Evolutionary conservation across 1,140 invertebrate species (phyloP), one percentile per base, ranked within the genome.

Genomic region (Brachionus sp.): DNA sequence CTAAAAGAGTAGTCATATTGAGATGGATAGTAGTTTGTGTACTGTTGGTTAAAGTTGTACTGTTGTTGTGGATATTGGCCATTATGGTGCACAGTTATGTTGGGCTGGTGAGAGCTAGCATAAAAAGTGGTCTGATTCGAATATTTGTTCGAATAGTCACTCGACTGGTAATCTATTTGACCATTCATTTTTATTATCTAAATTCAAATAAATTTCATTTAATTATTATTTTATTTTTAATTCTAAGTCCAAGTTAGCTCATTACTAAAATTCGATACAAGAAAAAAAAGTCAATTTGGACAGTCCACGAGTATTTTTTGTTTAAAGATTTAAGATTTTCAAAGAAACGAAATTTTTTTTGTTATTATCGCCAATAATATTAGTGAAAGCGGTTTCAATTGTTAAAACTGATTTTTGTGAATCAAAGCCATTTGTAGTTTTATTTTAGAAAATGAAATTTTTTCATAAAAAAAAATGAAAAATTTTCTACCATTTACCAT

Each of bases 151-250:
- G 66, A 70, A 70, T 42, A 70, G 66, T 70, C 66, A 19, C 33
- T 37, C 37, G 66, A 37, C 37, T 70, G 66, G n/a, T 70, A 70
- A 70, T 70, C 66, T 70, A 70, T 37, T 70, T 70, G 66, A 70
- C 66, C 66, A 70, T 70, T 70, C 66, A 70, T 70, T 70, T 70
- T 70, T 37, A 29, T 29, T 29, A 70, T 70, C 66, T 70, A 70
- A 42, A 70, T 10, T 37, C 33, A 42, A 37, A 70, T 37, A 5
- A 19, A 70, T 39, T 68, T 68, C 29, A 64, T 25, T 25, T 12
- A n/a, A 50, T 13, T 29, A 50, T 5, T 16, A 16, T 50, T 50
- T 13, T 13, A 50, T 0, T 46, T 50, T 50, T 50, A 1, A 3
- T 3, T 29, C 29, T 50, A 16, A 50, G 44, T 29, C 44, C 44